These are phyloP conservation scores for Tretioscincus oriximinensis DNA, from an alignment of 2,113 vertebrate genomes.

Conservation along the genomic window DNA sequence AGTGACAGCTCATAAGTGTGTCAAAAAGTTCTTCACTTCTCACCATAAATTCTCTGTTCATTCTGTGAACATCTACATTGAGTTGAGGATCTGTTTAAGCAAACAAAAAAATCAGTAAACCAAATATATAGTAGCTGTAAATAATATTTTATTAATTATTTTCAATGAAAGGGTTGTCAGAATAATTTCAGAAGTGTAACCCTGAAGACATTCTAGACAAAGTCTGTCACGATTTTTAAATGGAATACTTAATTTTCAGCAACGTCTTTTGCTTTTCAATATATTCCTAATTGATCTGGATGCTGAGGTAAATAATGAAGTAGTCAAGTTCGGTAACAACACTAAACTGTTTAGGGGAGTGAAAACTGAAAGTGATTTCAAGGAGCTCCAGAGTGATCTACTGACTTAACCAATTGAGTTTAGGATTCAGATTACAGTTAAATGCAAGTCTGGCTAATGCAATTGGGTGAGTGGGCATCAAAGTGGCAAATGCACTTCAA, in stretches of 20 bases:
- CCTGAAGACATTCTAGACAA: background rate
- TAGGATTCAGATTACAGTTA: too few species aligned
- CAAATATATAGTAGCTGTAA: background rate
- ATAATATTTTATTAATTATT: background rate
- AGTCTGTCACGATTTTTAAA: background rate
- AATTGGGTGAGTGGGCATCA: too few species aligned
- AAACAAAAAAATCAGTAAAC: slow-evolving; percentile 37
- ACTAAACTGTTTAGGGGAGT: too few species aligned
- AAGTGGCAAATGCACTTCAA: too few species aligned
- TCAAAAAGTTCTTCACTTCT: slow-evolving; percentile 90
- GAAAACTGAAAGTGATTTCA: too few species aligned
- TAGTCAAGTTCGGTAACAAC: too few species aligned
- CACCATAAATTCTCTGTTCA: slow-evolving; percentile 88
- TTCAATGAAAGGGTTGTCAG: background rate
- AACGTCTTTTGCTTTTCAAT: background rate
- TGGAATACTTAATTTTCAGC: background rate
- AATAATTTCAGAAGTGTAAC: background rate
- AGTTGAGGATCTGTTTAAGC: slow-evolving; percentile 70
- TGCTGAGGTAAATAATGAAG: too few species aligned
- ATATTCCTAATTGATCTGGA: too few species aligned
- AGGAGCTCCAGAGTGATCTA: too few species aligned
- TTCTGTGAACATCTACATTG: slow-evolving; percentile 79
- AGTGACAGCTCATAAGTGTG: slow-evolving; percentile 87
- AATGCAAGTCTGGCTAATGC: too few species aligned
- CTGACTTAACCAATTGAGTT: too few species aligned